These are phyloP conservation scores for Pogonomyrmex barbatus DNA, from an alignment of 1,140 invertebrate species.

Conservation along the genomic window DNA sequence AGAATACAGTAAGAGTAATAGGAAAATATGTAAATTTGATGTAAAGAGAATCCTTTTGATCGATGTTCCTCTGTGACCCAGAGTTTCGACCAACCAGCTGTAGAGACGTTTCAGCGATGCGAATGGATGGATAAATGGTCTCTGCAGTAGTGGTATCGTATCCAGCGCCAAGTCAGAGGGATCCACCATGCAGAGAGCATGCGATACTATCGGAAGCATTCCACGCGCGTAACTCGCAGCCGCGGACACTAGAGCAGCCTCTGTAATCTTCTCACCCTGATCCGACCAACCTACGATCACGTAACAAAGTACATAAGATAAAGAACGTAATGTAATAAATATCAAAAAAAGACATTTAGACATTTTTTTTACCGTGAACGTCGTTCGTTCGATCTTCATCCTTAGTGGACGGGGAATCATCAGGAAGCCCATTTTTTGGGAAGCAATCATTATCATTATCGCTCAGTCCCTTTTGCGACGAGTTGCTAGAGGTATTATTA, in stretches of 20 bases:
- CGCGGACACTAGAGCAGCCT: conserved; percentile 92
- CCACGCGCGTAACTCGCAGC: conserved; percentile 93
- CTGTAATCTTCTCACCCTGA: conserved; percentile 91
- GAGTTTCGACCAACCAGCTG: conserved; percentile 88
- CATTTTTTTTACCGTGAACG: conserved; percentile 73
- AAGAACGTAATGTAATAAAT: neutral
- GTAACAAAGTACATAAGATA: neutral
- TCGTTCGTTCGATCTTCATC: conserved; percentile 72
- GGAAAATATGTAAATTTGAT: conserved; percentile 88
- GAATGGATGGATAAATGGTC: conserved; percentile 90
- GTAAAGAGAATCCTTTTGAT: conserved; percentile 85
- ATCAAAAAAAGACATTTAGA: conserved; percentile 6
- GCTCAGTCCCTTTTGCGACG: conserved; percentile 75
- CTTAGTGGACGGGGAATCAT: conserved; percentile 69
- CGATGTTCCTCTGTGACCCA: conserved; percentile 87
- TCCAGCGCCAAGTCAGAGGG: conserved; percentile 89
- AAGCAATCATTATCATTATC: conserved; percentile 75
- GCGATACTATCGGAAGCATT: conserved; percentile 91
- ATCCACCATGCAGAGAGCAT: conserved; percentile 90
- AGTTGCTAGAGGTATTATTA: conserved; percentile 58
- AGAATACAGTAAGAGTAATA: conserved; percentile 90
- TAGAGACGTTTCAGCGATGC: conserved; percentile 90
- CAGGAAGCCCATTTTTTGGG: conserved; percentile 77
- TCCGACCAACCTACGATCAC: conserved; percentile 81
- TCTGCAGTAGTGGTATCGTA: conserved; percentile 90